Evolutionary conservation across 2,797 vertebrate species (phyloP).

Genomic region (Falco rusticolus): DNA sequence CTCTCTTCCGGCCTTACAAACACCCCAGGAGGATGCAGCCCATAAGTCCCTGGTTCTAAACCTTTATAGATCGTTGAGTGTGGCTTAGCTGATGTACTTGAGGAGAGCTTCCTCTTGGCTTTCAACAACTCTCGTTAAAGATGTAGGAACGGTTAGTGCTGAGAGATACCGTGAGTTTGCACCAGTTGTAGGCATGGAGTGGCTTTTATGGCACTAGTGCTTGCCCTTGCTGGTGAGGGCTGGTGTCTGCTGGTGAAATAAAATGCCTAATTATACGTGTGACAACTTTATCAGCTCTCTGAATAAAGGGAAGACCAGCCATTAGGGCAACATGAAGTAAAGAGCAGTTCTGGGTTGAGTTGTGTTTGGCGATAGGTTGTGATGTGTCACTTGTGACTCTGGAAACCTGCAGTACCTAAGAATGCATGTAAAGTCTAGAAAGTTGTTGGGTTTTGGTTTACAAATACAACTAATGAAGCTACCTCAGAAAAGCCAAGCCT

Average conservation of each 20-base stretch:
- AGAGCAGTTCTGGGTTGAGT: neutral
- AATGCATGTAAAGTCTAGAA: too few species aligned
- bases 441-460: neutral
- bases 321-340: neutral
- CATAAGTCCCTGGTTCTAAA: neutral
- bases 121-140: neutral
- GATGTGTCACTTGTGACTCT: neutral
- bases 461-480: neutral
- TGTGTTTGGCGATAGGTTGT: rapidly evolving
- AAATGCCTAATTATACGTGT: rapidly evolving
- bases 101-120: neutral
- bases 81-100: neutral
- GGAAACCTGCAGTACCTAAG: neutral
- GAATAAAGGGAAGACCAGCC: neutral
- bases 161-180: too few species aligned
- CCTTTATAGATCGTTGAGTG: neutral
- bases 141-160: neutral
- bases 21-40: neutral
- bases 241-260: neutral
- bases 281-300: neutral
- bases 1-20: neutral
- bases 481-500: neutral
- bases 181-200: neutral
- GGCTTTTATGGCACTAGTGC: rapidly evolving
- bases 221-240: neutral